Conservation (phyloP, 2,888 invertebrate genomes). For the Cartodere bifasciata region DNA sequence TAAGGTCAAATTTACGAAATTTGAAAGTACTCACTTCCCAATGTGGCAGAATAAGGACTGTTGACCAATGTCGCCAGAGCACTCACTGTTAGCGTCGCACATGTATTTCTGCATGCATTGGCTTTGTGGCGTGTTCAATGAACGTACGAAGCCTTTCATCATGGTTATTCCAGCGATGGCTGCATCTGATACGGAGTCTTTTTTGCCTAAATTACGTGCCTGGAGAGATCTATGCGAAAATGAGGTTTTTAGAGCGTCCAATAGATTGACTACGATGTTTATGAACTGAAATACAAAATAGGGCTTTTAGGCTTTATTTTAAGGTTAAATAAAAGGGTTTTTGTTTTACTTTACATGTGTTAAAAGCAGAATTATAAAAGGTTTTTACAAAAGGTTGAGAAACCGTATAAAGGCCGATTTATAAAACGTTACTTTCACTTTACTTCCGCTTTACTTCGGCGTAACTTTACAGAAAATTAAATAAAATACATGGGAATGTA, state of each 20-base stretch:
- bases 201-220: constrained; percentile 73
- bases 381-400: no score
- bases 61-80: constrained; percentile 66
- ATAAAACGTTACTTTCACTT: no score
- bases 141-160: constrained; percentile 79
- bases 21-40: constrained; percentile 82
- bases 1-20: no score
- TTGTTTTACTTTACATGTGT: no score
- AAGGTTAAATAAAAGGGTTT: no score
- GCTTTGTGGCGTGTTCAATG: constrained; percentile 64
- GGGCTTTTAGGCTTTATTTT: not conserved
- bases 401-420: no score
- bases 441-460: no score
- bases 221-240: constrained; percentile 82
- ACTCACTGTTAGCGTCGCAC: constrained; percentile 83
- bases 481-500: no score
- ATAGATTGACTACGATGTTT: constrained; percentile 79
- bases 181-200: constrained; percentile 83
- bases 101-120: constrained; percentile 78
- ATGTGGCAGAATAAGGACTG: constrained; percentile 83
- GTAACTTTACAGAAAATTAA: no score
- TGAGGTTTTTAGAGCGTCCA: constrained; percentile 85
- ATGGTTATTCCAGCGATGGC: constrained; percentile 78
- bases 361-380: no score
- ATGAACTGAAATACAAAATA: constrained; percentile 54